These are phyloP conservation scores for Mastomys natalensis DNA, from an alignment of 2,113 vertebrate genomes.

Conservation along the genomic window DNA sequence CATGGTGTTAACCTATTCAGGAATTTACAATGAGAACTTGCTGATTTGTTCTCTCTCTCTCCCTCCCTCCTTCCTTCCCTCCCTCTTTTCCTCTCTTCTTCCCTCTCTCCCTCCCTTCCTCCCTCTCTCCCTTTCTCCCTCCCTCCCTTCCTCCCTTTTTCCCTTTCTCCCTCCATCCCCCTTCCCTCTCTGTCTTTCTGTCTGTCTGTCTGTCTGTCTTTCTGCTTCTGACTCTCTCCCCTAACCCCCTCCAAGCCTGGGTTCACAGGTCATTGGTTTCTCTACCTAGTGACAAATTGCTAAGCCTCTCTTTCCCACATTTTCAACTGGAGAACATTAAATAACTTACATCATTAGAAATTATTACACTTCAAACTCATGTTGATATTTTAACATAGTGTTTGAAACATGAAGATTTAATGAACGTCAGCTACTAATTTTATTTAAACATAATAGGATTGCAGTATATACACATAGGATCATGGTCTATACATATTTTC, in stretches of 20 bases:
- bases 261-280: neutral
- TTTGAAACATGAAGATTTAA: neutral
- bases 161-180: neutral
- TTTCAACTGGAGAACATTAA: conserved; percentile 38
- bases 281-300: neutral
- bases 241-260: neutral
- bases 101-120: no score
- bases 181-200: neutral
- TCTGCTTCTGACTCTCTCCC: neutral
- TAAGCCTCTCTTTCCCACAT: neutral
- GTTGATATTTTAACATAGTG: conserved; percentile 10
- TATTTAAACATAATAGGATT: neutral
- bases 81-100: neutral
- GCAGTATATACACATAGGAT: neutral
- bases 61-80: no score
- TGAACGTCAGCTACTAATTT: conserved; percentile 33
- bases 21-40: neutral
- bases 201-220: neutral
- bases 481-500: neutral
- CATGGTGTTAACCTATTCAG: conserved; percentile 29
- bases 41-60: neutral
- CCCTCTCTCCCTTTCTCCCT: neutral
- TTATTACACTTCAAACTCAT: neutral
- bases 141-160: neutral
- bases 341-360: conserved; percentile 1